Percentiles rank a stretch among this genome's conserved stretches.
phyloP scores from a whole-genome alignment of 2,888 invertebrate genomes.

The Agriopis aurantiaria region DNA sequence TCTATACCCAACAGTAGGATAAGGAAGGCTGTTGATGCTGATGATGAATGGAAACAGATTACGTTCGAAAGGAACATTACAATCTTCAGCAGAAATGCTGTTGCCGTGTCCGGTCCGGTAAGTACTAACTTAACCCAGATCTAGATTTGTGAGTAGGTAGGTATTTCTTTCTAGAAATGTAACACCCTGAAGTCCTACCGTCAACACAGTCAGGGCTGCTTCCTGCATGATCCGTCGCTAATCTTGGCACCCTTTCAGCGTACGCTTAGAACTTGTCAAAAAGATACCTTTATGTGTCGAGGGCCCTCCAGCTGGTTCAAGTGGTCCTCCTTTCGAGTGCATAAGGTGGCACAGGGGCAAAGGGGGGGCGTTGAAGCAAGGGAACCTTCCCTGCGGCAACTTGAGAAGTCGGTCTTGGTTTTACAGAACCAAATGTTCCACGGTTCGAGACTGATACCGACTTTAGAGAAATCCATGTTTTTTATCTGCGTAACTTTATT shows the following conservation, averaged over 20 bases:
- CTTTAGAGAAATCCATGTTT: constrained; percentile 62
- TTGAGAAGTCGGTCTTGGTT: constrained; percentile 80
- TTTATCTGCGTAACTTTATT: constrained; percentile 63
- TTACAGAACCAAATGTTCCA: constrained; percentile 56
- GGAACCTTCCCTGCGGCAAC: constrained; percentile 71
- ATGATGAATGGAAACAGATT: too few relatives aligned
- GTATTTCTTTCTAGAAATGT: constrained; percentile 10
- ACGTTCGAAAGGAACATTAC: too few relatives aligned
- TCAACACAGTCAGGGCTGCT: constrained; percentile 28
- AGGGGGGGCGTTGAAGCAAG: constrained; percentile 55
- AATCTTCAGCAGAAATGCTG: not conserved
- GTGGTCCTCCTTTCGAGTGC: constrained; percentile 45
- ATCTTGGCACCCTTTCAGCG: constrained; percentile 56
- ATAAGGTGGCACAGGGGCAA: constrained; percentile 15
- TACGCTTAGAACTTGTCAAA: constrained; percentile 63
- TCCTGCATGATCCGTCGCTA: constrained; percentile 46
- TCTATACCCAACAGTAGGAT: too few relatives aligned
- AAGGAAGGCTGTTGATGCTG: too few relatives aligned
- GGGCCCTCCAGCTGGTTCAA: constrained; percentile 54
- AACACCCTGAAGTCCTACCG: constrained; percentile 8
- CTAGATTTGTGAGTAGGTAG: not conserved
- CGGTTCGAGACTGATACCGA: constrained; percentile 82
- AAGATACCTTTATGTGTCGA: constrained; percentile 71
- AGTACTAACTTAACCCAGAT: not conserved
- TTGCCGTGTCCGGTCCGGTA: not conserved